These are phyloP conservation scores for Himantopus leucocephalus DNA, from an alignment of 2,113 vertebrate species.

Conservation along the genomic window DNA sequence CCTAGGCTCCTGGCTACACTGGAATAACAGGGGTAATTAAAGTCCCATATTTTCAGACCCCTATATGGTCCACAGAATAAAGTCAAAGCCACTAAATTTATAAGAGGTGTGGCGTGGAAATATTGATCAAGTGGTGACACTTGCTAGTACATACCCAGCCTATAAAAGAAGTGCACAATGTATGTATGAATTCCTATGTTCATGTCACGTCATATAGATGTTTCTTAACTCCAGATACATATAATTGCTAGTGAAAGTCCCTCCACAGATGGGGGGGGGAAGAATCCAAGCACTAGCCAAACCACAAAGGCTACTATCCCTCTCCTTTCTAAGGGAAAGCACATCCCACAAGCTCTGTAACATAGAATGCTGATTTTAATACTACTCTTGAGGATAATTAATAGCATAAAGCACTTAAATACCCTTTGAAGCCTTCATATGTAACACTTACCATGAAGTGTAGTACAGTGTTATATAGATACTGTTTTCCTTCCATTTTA, in stretches of 20 bases:
- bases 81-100: not conserved
- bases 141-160: not conserved
- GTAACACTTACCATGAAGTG: not conserved
- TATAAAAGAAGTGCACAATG: not conserved
- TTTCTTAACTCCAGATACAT: not conserved
- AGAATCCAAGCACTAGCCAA: not conserved
- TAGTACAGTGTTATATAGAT: not conserved
- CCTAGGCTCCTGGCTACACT: not conserved
- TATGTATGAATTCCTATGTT: not conserved
- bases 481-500: conserved; percentile 11
- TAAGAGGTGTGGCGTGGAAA: not conserved
- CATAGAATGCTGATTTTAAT: not conserved
- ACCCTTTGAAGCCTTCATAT: not conserved
- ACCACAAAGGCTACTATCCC: not conserved
- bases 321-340: not conserved
- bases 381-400: not conserved
- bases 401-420: not conserved
- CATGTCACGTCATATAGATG: not conserved
- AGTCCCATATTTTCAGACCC: not conserved
- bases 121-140: not conserved
- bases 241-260: not conserved
- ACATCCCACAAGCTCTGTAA: not conserved
- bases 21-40: not conserved
- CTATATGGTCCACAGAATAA: not conserved
- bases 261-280: not conserved